A percentile compares a stretch with the other conserved stretches of the same genome.
phyloP scores from a whole-genome alignment of 2,888 invertebrate species.

The Campaea margaritaria region DNA sequence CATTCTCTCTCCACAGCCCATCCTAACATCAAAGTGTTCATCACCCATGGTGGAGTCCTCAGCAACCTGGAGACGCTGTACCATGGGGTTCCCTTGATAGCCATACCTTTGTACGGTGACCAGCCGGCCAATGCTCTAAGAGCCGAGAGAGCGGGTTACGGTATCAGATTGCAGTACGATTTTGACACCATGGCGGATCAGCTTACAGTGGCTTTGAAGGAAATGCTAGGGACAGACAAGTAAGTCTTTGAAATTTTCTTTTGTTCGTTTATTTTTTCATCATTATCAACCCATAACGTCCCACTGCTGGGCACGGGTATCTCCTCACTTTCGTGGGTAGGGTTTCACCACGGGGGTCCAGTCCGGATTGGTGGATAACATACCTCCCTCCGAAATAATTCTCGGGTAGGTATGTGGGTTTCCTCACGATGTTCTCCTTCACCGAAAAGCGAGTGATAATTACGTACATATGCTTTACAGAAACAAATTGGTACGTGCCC shows the following conservation, averaged over 20 bases:
- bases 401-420: too few relatives aligned
- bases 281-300: too few relatives aligned
- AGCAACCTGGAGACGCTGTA: conserved; percentile 56
- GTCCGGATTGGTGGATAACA: too few relatives aligned
- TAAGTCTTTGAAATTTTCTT: conserved; percentile 37
- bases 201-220: conserved; percentile 48
- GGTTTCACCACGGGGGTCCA: too few relatives aligned
- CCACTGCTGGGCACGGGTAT: too few relatives aligned
- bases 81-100: conserved; percentile 64
- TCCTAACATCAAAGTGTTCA: conserved; percentile 56
- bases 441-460: too few relatives aligned
- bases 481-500: too few relatives aligned
- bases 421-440: too few relatives aligned
- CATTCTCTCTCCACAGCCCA: conserved; percentile 47
- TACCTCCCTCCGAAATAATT: too few relatives aligned
- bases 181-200: conserved; percentile 47
- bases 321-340: too few relatives aligned
- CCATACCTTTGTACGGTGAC: conserved; percentile 67
- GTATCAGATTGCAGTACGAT: conserved; percentile 48
- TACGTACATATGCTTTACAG: too few relatives aligned
- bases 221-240: conserved; percentile 58
- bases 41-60: conserved; percentile 61
- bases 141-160: conserved; percentile 52
- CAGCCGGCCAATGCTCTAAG: conserved; percentile 63
- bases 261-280: too few relatives aligned